Evolutionary conservation across 2,113 vertebrate genomes (phyloP), one percentile per base, ranked within the genome.

Genomic region (Corythaeola cristata): DNA sequence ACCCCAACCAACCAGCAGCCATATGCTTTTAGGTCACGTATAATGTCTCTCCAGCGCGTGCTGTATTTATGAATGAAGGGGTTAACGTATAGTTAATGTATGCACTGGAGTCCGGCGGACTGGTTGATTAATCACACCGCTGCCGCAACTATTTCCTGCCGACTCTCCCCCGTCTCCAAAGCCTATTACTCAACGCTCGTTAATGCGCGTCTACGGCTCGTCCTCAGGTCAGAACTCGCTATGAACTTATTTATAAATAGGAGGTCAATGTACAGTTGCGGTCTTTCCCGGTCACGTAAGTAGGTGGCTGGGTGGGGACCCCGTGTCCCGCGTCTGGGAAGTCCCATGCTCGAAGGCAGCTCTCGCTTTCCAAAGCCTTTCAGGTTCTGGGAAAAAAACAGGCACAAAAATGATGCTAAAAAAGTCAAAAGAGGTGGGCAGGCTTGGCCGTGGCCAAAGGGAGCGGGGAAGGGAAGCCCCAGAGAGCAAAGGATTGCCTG

Each of bases 201-300:
- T 91, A 82, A 87, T 1, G 5, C 35, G 63, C 5, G 4, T 37
- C 79, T 84, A 32, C 0, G 0, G 64, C 68, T 30, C 77, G 68
- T 77, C 77, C 20, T 78, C 59, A 12, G 74, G 59, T 52, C 14
- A 3, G 20, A 89, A 79, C 41, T 88, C 0, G 4, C 44, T 84
- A 68, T 27, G 64, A 59, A 60, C 3, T 7, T 22, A 74, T 18
- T 74, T 90, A 67, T 56, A 68, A 80, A 26, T 12, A 28, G 68
- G 41, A 27, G 19, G 30, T 37, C 56, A 32, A 56, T n/a, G 75
- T 17, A 10, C 41, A 52, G 52, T 4, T 64, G 39, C 0, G 7
- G 55, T 81, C 41, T 47, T 60, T 76, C n/a, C 63, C 0, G 0
- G 41, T 69, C 75, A 63, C 0, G 0, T 47, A 47, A n/a, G 26